phyloP scores from a whole-genome alignment of 2,888 invertebrate genomes.

The Chymomyza procnemis region DNA sequence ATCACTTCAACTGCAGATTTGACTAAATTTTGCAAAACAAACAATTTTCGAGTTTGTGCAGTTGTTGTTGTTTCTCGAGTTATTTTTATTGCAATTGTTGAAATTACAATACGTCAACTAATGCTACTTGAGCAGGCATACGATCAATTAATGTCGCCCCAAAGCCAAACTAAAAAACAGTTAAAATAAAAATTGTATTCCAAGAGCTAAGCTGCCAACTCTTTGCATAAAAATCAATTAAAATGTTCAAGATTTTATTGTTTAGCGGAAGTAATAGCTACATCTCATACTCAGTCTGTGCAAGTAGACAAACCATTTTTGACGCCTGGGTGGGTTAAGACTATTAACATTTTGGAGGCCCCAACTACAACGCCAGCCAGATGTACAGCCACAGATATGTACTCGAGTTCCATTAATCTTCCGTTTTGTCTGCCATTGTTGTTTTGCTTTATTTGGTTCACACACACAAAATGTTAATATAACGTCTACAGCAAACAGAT shows the following conservation, averaged over 20 bases:
- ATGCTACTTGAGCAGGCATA: slow-evolving; percentile 66
- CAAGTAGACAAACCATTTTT: slow-evolving; percentile 42
- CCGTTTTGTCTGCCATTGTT: slow-evolving; percentile 53
- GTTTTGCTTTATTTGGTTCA: slow-evolving; percentile 54
- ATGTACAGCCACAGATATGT: slow-evolving; percentile 64
- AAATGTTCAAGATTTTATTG: slow-evolving; percentile 48
- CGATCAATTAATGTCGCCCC: slow-evolving; percentile 62
- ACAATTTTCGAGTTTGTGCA: background rate
- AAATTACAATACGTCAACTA: background rate
- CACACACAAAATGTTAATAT: slow-evolving; percentile 27
- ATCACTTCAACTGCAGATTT: background rate
- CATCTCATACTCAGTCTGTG: background rate
- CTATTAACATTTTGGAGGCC: slow-evolving; percentile 66
- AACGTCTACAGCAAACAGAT: background rate
- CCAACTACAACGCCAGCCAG: slow-evolving; percentile 15
- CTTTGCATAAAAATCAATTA: slow-evolving; percentile 59
- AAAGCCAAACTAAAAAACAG: slow-evolving; percentile 13
- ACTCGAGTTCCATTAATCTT: slow-evolving; percentile 73
- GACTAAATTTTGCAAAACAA: background rate
- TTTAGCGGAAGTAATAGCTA: slow-evolving; percentile 59
- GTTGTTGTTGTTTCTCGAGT: background rate
- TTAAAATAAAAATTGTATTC: slow-evolving; percentile 30
- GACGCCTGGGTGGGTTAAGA: slow-evolving; percentile 63
- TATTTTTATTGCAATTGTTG: background rate
- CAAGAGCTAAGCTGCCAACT: slow-evolving; percentile 4